phyloP scores from a whole-genome alignment of 2,113 vertebrate genomes.

The Menura novaehollandiae region DNA sequence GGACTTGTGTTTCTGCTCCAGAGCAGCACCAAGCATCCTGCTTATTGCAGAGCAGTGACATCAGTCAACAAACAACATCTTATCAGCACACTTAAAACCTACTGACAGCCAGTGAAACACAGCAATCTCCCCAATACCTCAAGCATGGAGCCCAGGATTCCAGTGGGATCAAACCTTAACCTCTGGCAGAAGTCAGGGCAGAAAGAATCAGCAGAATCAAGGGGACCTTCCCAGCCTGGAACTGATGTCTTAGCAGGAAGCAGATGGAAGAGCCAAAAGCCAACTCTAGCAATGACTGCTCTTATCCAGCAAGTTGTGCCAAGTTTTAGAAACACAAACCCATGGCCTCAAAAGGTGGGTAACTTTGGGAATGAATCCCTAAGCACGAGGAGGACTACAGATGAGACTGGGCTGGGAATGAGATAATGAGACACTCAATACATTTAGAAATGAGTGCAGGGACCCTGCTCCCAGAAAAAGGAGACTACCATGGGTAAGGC shows the following conservation, averaged over 20 bases:
- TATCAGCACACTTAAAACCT: neutral
- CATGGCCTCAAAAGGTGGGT: neutral
- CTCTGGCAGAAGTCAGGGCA: neutral
- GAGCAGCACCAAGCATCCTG: neutral
- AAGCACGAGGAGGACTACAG: neutral
- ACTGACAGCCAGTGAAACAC: neutral
- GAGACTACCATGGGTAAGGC: neutral
- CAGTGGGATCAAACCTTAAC: neutral
- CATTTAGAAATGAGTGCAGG: neutral
- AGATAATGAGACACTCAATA: neutral
- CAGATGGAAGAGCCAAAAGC: neutral
- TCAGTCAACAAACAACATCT: neutral
- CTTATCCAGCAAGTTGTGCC: neutral
- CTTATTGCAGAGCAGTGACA: neutral
- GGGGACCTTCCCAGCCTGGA: neutral
- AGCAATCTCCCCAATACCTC: neutral
- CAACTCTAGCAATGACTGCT: neutral
- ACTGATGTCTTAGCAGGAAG: neutral
- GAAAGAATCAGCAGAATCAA: neutral
- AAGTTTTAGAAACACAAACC: neutral
- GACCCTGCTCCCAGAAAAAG: neutral
- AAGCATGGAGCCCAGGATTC: neutral
- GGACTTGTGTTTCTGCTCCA: neutral
- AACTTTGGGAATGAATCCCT: neutral
- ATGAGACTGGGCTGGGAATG: neutral